phyloP scores from a whole-genome alignment of 2,888 invertebrate genomes.

The Tanypteryx hageni region DNA sequence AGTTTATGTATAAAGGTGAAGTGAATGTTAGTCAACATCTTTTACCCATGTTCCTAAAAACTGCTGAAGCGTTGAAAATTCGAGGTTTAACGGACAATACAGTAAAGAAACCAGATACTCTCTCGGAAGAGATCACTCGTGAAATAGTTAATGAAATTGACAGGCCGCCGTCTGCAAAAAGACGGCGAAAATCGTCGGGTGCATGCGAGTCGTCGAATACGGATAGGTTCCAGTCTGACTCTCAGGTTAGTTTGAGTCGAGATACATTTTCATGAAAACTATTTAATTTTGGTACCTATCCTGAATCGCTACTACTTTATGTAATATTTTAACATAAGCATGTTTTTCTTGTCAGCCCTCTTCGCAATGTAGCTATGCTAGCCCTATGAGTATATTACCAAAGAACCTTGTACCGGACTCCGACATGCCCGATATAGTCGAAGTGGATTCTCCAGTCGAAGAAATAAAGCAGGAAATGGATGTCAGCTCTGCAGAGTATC shows the following conservation, averaged over 20 bases:
- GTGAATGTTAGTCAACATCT: constrained; percentile 95
- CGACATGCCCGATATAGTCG: constrained; percentile 44
- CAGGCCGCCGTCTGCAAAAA: constrained; percentile 77
- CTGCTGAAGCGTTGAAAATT: constrained; percentile 93
- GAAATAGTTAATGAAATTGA: not conserved
- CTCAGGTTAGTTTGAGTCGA: constrained; percentile 78
- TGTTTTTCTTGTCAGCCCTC: constrained; percentile 76
- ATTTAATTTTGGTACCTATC: not conserved
- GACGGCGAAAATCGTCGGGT: constrained; percentile 82
- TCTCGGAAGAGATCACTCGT: not conserved
- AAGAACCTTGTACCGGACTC: constrained; percentile 40
- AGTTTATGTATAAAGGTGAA: constrained; percentile 96
- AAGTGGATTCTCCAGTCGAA: constrained; percentile 28
- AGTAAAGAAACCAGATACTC: not conserved
- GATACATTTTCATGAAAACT: not conserved
- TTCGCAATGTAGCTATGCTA: constrained; percentile 79
- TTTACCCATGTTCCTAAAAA: constrained; percentile 93
- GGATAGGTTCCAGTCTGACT: constrained; percentile 82
- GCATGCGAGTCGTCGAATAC: constrained; percentile 82
- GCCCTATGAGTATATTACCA: constrained; percentile 25
- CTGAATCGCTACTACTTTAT: not conserved
- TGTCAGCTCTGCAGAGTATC: not conserved
- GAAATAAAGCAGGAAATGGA: constrained; percentile 82
- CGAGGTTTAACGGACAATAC: constrained; percentile 88
- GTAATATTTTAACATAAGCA: constrained; percentile 31